phyloP scores from a whole-genome alignment of 2,797 vertebrate species.

The Myotis findleyi region DNA sequence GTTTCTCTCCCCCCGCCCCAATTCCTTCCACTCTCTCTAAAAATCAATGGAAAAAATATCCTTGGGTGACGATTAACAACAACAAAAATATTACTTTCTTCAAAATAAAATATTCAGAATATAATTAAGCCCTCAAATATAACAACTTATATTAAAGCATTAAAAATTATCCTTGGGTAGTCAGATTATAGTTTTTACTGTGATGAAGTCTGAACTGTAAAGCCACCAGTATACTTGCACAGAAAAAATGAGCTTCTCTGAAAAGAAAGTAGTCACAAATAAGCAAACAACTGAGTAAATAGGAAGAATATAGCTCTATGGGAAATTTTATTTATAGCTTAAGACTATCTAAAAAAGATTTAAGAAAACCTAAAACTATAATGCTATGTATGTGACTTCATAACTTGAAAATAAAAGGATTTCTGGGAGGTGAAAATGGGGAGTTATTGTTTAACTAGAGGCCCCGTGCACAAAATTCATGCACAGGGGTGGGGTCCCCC shows the following conservation, averaged over 20 bases:
- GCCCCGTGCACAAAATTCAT: too few species aligned
- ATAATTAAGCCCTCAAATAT: background rate
- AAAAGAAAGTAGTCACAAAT: conserved; percentile 2
- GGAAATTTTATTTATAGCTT: conserved; percentile 9
- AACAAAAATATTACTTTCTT: background rate
- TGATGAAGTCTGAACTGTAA: background rate
- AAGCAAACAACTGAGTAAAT: background rate
- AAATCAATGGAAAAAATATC: background rate
- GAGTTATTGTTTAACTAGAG: background rate
- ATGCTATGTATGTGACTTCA: background rate
- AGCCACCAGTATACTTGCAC: background rate
- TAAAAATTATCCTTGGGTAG: background rate
- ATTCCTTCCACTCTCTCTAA: background rate
- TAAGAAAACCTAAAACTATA: background rate
- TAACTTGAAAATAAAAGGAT: background rate
- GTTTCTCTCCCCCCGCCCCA: background rate
- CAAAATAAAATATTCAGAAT: background rate
- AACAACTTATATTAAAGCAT: conserved; percentile 30
- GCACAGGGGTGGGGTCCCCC: too few species aligned
- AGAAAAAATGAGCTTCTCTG: background rate
- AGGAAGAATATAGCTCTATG: background rate
- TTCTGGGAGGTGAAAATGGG: background rate
- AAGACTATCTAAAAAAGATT: conserved; percentile 14
- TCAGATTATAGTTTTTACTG: background rate
- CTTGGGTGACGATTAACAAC: background rate